Evolutionary conservation across 2,113 vertebrate genomes (phyloP), one percentile per base, ranked within the genome.

Genomic region (Myotis lucifugus): DNA sequence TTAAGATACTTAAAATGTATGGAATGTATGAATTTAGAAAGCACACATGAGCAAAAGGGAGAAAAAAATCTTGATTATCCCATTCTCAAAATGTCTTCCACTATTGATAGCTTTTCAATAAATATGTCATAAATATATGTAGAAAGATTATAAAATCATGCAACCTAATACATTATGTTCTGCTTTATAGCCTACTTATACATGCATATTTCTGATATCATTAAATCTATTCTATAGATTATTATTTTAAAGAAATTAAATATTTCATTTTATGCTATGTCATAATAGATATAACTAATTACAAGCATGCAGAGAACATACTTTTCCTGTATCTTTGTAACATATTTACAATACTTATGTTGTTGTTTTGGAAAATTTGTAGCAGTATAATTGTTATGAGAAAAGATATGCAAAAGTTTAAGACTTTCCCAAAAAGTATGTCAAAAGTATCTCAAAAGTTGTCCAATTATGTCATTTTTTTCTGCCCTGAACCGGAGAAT

Each of bases 1-100:
- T 50, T 56, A 64, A 88, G 66, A 78, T 48, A 48, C 74, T 85
- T 84, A 27, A 88, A 66, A 86, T 88, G 29, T 23, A 48, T 66
- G 34, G 61, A 79, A 81, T 6, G 61, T 74, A 78, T 79, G 12
- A 77, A 83, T 85, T 94, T 91, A 78, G 67, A 92, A 93, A 96
- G 54, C 79, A n/a, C 11, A 29, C 5, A 32, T 64, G 25, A 40
- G 27, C 11, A 66, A 92, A 96, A 85, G 8, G 14, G 89, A 81
- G 15, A 82, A 64, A 81, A 74, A 73, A 34, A 61, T 50, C 10
- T 70, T 54, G 9, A 59, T 64, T 91, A 78, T 1, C 8, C 2
- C 6, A 48, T 52, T 6, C 6, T 88, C 13, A 86, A 83, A 73
- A 88, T 50, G 5, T 29, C 67, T 67, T 13, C 29, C n/a, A 69